Base-by-base conservation (phyloP, 2,797 vertebrate species). In the Cirrhinus molitorella region DNA sequence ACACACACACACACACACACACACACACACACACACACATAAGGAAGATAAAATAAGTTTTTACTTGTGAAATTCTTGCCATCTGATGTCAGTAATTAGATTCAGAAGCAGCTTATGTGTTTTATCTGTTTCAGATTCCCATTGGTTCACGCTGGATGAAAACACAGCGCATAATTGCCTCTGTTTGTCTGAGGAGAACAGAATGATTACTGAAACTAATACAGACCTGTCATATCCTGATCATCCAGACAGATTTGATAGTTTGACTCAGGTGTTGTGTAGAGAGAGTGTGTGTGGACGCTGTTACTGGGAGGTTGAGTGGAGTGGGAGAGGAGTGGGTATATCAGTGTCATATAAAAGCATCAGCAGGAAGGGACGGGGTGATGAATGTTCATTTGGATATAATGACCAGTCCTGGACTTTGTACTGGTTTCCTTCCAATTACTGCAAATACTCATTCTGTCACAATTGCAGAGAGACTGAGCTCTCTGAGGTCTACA, bases 231-330 rank as follows among this genome's bases (percentile, higher is more conserved):
- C 0, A 28, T 72, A 61, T 81, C 79, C 68, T 23, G 25, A 72
- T 72, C 67, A 81, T 81, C 25, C 53, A 49, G 53, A 72, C 40
- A 61, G 79, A 81, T 81, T 72, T 47, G 55, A 81, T 61, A 11
- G 17, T 72, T 31, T 55, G 10, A 2, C 10, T 71, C 79, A 59
- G 79, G 66, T 80, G 34, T 71, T 81, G 67, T 40, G 37, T 40
- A 40, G 37, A 40, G 37, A 40, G 37, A 40, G 37, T 40, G 37
- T 40, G 37, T 40, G 37, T 40, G 78, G 49, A 70, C 21, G 78
- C 47, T 80, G 65, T 70, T 80, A 70, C 65, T 70, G 65, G 66
- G 79, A 80, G 53, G 55, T 72, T 1, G 67, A 81, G 40, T 71
- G 79, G 67, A 59, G 12, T 14, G 79, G 51, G 3, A 25, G 2